A percentile compares a stretch with the other conserved stretches of the same genome.
Evolutionary conservation across 2,113 vertebrate species (phyloP).

Genomic region (Anolis carolinensis): DNA sequence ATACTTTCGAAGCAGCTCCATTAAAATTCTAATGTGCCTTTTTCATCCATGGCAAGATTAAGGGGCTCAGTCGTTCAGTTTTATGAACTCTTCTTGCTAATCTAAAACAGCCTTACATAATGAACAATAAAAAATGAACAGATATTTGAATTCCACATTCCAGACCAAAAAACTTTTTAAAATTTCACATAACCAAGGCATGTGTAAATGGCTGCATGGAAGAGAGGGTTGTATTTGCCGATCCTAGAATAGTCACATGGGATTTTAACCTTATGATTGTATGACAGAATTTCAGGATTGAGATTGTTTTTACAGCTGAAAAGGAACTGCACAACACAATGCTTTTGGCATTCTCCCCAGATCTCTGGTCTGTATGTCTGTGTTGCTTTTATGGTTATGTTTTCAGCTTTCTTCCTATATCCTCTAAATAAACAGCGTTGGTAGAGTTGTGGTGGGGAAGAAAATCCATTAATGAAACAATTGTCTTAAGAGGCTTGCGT

Average conservation of each 20-base stretch:
- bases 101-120: slow-evolving; percentile 29
- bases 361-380: slow-evolving; percentile 55
- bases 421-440: slow-evolving; percentile 29
- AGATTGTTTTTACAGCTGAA: slow-evolving; percentile 75
- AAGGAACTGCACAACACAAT: slow-evolving; percentile 66
- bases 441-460: not conserved
- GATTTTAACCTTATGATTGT: slow-evolving; percentile 62
- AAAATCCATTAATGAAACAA: slow-evolving; percentile 20
- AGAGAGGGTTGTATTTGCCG: slow-evolving; percentile 55
- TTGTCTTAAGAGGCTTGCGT: slow-evolving; percentile 16
- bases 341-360: slow-evolving; percentile 65
- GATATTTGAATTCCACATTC: slow-evolving; percentile 20
- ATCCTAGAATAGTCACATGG: slow-evolving; percentile 45
- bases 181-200: slow-evolving; percentile 23
- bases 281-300: slow-evolving; percentile 64
- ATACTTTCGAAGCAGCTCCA: not conserved
- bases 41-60: not conserved
- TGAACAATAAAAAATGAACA: slow-evolving; percentile 31
- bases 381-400: slow-evolving; percentile 53
- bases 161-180: slow-evolving; percentile 8
- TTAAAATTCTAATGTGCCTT: not conserved
- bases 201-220: slow-evolving; percentile 30
- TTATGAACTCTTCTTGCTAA: slow-evolving; percentile 11
- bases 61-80: slow-evolving; percentile 17
- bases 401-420: slow-evolving; percentile 58